phyloP scores from a whole-genome alignment of 2,113 vertebrate genomes.

The Coptodon rendalli region DNA sequence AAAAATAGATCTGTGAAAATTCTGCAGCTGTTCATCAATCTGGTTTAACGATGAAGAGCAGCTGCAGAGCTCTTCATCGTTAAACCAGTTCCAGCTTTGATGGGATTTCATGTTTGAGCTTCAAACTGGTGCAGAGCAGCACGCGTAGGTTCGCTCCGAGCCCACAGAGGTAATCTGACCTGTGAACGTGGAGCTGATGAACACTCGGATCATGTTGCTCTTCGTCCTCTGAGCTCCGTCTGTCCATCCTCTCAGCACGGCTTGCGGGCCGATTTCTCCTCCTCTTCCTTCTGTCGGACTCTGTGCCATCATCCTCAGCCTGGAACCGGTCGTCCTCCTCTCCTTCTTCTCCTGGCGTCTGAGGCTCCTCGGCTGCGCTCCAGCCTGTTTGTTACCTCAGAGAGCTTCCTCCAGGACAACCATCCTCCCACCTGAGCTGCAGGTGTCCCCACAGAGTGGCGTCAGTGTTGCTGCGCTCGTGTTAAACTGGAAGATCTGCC shows the following conservation, averaged over 20 bases:
- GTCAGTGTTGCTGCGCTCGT: not conserved
- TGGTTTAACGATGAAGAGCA: not conserved
- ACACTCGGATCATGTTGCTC: constrained; percentile 68
- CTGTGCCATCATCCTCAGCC: not conserved
- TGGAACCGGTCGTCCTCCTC: not conserved
- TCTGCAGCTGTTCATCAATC: not conserved
- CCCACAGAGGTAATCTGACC: constrained; percentile 49
- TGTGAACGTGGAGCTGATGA: constrained; percentile 75
- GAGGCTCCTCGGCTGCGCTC: not conserved
- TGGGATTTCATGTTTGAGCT: not conserved
- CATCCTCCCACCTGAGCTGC: not conserved
- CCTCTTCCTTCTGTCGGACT: not conserved
- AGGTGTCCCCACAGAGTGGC: not conserved
- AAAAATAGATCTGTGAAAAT: not conserved
- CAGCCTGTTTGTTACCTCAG: not conserved
- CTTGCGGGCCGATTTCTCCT: not conserved
- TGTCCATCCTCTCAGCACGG: constrained; percentile 33
- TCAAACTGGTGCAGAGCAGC: not conserved
- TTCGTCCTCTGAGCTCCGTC: not conserved
- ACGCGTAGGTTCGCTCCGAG: not conserved
- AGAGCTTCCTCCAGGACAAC: constrained; percentile 32
- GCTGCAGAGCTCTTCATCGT: not conserved
- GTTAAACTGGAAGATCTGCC: not conserved
- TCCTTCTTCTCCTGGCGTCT: not conserved
- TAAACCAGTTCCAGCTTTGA: not conserved